These are phyloP conservation scores for Nomada ruficornis DNA, from an alignment of 2,888 invertebrate species.

Conservation along the genomic window DNA sequence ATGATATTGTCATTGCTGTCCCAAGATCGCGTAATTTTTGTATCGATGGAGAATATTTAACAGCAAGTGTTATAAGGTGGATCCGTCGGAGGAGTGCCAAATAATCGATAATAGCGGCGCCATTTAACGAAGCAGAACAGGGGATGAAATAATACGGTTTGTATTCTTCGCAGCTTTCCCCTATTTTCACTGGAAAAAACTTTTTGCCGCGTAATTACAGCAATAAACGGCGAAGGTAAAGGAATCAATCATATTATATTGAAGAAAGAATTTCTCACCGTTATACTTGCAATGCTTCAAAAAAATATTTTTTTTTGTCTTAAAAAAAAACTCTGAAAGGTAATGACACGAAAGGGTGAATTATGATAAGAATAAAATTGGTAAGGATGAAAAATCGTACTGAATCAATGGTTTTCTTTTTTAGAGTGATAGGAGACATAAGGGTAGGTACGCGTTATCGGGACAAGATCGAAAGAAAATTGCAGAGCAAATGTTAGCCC, in stretches of 20 bases:
- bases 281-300: background rate
- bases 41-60: background rate
- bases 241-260: background rate
- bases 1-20: background rate
- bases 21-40: constrained; percentile 15
- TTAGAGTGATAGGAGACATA: background rate
- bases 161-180: background rate
- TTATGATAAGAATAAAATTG: background rate
- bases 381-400: background rate
- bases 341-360: background rate
- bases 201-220: background rate
- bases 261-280: background rate
- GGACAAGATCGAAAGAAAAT: constrained; percentile 9
- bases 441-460: constrained; percentile 7
- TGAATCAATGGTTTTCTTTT: background rate
- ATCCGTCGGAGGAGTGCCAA: constrained; percentile 34
- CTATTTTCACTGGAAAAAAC: background rate
- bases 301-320: no score
- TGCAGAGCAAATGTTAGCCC: constrained; percentile 16
- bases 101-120: constrained; percentile 66
- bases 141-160: constrained; percentile 22
- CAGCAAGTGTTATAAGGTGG: constrained; percentile 13
- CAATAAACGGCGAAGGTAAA: background rate
- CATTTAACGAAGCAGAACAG: constrained; percentile 42
- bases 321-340: background rate